Evolutionary conservation across 2,888 invertebrate species (phyloP).

Genomic region (Pterobdella sp.): DNA sequence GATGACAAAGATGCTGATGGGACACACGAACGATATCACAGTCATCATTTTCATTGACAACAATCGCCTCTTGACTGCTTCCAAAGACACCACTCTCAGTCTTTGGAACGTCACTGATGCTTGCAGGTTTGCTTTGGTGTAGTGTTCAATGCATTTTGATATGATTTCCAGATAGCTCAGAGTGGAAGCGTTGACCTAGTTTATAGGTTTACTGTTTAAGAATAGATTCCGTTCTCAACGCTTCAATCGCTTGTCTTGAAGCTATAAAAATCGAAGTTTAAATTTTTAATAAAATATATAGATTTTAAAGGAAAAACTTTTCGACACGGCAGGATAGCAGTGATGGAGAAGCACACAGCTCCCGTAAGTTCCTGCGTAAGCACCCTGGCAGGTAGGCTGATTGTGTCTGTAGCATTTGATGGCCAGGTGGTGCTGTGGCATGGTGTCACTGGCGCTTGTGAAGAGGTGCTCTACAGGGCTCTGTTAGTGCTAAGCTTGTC

Average conservation of each 20-base stretch:
- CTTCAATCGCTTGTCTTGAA: too few relatives aligned
- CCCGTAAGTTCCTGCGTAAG: constrained; percentile 45
- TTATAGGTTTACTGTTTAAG: too few relatives aligned
- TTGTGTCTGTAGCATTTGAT: constrained; percentile 50
- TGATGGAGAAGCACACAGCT: constrained; percentile 45
- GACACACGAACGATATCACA: constrained; percentile 46
- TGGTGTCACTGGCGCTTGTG: constrained; percentile 40
- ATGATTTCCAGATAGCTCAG: not conserved
- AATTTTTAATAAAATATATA: too few relatives aligned
- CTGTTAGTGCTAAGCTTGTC: constrained; percentile 18
- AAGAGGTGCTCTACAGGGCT: constrained; percentile 28
- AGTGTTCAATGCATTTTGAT: not conserved
- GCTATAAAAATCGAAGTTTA: too few relatives aligned
- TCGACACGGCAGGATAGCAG: constrained; percentile 29
- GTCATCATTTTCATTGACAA: constrained; percentile 48
- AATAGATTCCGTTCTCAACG: too few relatives aligned
- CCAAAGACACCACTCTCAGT: constrained; percentile 45
- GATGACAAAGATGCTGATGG: constrained; percentile 44
- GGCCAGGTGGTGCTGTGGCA: constrained; percentile 47
- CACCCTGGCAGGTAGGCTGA: constrained; percentile 41
- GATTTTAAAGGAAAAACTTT: too few relatives aligned
- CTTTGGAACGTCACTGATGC: constrained; percentile 47
- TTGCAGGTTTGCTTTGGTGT: constrained; percentile 42
- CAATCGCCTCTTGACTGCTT: constrained; percentile 44
- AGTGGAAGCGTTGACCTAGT: not conserved